Conservation (phyloP, 1,140 invertebrate species). For the Aphelenchoides avenae region DNA sequence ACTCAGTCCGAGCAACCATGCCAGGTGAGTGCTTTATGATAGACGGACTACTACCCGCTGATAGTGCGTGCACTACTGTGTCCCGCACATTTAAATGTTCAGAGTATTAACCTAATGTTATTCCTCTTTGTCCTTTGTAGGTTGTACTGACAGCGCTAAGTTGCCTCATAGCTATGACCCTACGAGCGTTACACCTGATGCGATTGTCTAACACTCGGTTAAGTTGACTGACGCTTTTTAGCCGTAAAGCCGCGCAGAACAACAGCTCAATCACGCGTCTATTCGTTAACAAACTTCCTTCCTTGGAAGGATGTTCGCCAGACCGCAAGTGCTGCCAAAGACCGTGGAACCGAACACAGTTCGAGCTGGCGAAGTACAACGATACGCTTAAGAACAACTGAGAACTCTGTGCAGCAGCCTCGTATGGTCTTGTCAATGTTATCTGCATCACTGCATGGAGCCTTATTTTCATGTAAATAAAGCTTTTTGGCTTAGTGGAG, state of each 20-base stretch:
- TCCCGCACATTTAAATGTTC: neutral
- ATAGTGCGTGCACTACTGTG: neutral
- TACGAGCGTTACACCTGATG: no score
- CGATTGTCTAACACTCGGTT: no score
- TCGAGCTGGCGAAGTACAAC: constrained; percentile 33
- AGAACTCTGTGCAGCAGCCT: neutral
- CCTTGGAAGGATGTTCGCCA: constrained; percentile 29
- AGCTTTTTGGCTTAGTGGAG: neutral
- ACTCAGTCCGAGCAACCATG: neutral
- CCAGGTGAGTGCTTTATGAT: neutral
- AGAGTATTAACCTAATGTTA: neutral
- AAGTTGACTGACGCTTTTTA: no score
- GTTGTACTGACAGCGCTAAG: neutral
- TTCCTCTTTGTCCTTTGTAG: constrained; percentile 5
- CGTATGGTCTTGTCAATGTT: neutral
- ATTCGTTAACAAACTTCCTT: constrained; percentile 29
- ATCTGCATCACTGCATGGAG: no score
- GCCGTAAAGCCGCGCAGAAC: constrained; percentile 19
- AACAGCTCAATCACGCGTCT: constrained; percentile 10
- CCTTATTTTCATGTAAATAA: neutral
- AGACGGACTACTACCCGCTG: neutral
- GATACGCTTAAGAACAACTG: constrained; percentile 28
- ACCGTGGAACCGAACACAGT: constrained; percentile 24
- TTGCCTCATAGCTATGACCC: constrained; percentile 1
- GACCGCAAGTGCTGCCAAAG: constrained; percentile 31